These are phyloP conservation scores for Penelope pileata DNA, from an alignment of 2,113 vertebrate species.

Conservation along the genomic window DNA sequence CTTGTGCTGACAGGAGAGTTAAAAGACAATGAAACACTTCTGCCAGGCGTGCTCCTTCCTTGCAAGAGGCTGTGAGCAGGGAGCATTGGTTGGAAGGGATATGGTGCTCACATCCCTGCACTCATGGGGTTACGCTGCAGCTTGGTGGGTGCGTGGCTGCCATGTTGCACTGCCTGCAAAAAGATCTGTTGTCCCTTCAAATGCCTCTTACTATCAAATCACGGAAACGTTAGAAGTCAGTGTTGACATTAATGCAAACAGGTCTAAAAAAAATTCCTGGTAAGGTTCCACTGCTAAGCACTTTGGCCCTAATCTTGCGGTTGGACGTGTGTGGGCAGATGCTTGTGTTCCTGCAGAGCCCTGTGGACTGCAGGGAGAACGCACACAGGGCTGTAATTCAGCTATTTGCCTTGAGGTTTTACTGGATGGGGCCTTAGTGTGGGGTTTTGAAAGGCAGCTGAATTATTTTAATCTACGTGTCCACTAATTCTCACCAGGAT, in stretches of 20 bases:
- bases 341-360: background rate
- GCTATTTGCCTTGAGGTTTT: background rate
- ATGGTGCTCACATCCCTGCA: background rate
- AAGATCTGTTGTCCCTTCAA: slow-evolving; percentile 29
- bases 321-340: background rate
- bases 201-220: background rate
- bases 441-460: background rate
- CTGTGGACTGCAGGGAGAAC: background rate
- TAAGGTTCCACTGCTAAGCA: background rate
- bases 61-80: background rate
- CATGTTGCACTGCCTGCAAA: background rate
- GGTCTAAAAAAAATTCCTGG: background rate
- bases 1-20: background rate
- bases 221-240: background rate
- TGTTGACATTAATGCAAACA: background rate
- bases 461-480: background rate
- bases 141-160: background rate
- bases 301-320: background rate
- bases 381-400: background rate
- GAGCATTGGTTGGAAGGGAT: background rate
- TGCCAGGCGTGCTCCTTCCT: slow-evolving; percentile 14
- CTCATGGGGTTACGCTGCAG: fast-evolving
- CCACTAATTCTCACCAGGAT: background rate
- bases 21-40: background rate
- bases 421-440: background rate